Evolutionary conservation across 92 coral and sea anemone species (phyloP), one percentile per base, ranked within the genome.

Genomic region (Pocillopora meandrina): DNA sequence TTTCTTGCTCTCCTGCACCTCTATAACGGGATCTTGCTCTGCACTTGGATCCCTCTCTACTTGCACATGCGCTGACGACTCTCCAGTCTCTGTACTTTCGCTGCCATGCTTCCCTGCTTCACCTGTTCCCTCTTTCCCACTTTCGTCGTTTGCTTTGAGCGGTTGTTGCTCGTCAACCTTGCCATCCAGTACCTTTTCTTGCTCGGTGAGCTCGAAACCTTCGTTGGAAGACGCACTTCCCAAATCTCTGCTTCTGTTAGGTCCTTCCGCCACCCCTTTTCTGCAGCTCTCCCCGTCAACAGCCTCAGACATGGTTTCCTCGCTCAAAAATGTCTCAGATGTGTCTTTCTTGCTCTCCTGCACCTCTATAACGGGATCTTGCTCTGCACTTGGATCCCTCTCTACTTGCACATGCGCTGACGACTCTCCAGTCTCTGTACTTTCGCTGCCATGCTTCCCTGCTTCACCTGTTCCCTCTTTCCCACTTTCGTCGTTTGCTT

Each of bases 211-310:
- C 8, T 78, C 82, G 49, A 78, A 78, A n/a, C 35, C 82, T 19
- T 78, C 82, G 72, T 78, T 78, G 12, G 71, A 77, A 77, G 69
- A 77, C 15, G 71, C 71, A 31, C 82, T 77, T 34, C 19, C n/a
- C 60, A 35, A 55, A 42, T 78, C 72, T 17, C 61, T 12, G 20
- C 12, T 20, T 42, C 13, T n/a, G 56, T 15, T 33, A 15, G 49
- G 12, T 58, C 65, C 52, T 15, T 60, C 59, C 5, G 31, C 59
- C 16, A 21, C 34, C 36, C 17, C 71, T 78, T 63, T 78, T 36
- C 82, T 61, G 59, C 36, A n/a, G 52, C n/a, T 36, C 13, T 78
- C 70, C 52, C 21, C 10, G 33, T 19, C 18, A 1, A 19, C 42
- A 15, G 11, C 71, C 71, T 60, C 82, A 26, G 31, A 26, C 31